These are phyloP conservation scores for Pelodiscus sinensis DNA, from an alignment of 2,113 vertebrate genomes.

Conservation along the genomic window DNA sequence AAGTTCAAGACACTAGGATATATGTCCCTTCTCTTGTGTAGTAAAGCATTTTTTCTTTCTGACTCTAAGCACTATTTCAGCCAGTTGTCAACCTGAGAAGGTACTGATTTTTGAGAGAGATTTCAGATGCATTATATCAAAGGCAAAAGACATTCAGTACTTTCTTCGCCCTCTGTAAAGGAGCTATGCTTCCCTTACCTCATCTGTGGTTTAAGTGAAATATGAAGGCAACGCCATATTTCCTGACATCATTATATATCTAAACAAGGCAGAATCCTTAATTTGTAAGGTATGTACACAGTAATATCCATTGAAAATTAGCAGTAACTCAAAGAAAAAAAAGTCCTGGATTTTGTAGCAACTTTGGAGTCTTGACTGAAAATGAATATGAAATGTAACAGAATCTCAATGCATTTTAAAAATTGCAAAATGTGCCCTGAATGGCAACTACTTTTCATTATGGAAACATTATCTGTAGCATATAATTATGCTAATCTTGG, in stretches of 20 bases:
- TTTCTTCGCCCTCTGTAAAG: constrained; percentile 39
- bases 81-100: constrained; percentile 52
- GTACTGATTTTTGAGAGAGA: constrained; percentile 52
- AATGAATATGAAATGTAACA: not conserved
- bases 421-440: not conserved
- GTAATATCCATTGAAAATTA: not conserved
- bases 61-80: constrained; percentile 63
- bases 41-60: constrained; percentile 51
- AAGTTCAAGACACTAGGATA: constrained; percentile 63
- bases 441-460: not conserved
- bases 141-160: constrained; percentile 16
- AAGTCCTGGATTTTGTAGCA: fast-evolving
- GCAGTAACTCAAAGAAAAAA: not conserved
- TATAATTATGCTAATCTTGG: not conserved
- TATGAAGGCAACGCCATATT: constrained; percentile 2
- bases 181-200: constrained; percentile 18
- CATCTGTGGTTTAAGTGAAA: constrained; percentile 25
- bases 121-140: constrained; percentile 56
- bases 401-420: not conserved
- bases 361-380: not conserved
- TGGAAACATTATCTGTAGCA: not conserved
- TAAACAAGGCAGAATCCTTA: not conserved
- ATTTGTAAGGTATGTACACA: not conserved
- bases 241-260: not conserved
- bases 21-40: constrained; percentile 37